Evolutionary conservation across 1,140 invertebrate species (phyloP).

Genomic region (Zaprionus lachaisei): DNA sequence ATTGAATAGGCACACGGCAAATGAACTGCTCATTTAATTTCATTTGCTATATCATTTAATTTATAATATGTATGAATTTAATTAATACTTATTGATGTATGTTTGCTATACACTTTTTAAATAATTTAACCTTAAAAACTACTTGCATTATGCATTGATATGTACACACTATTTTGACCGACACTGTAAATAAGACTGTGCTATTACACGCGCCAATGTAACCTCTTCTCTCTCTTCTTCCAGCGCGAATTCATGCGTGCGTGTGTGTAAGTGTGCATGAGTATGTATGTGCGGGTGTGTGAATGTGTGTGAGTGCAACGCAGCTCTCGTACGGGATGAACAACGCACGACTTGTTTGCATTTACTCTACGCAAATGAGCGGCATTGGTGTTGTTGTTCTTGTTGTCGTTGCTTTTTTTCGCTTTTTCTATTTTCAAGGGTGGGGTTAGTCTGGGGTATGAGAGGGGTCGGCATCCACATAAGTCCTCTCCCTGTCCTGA

Average conservation of each 20-base stretch:
- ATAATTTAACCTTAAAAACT: neutral
- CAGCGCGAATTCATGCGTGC: conserved; percentile 65
- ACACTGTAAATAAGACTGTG: conserved; percentile 47
- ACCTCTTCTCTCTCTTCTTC: conserved; percentile 40
- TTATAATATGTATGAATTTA: too few relatives aligned
- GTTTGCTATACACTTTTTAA: too few relatives aligned
- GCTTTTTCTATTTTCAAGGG: conserved; percentile 53
- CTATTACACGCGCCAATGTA: conserved; percentile 63
- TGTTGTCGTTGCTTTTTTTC: conserved; percentile 37
- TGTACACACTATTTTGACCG: conserved; percentile 19
- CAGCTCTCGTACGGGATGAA: conserved; percentile 40
- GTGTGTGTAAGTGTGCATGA: conserved; percentile 33
- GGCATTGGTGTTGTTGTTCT: conserved; percentile 53
- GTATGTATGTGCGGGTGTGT: conserved; percentile 31
- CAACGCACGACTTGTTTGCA: conserved; percentile 71
- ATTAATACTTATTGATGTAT: too few relatives aligned
- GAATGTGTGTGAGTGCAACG: conserved; percentile 15
- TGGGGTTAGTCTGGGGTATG: conserved; percentile 37
- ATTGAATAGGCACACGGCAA: neutral
- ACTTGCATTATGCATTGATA: neutral
- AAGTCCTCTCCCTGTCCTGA: conserved; percentile 8
- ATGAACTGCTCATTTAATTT: neutral
- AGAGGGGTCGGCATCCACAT: conserved; percentile 15
- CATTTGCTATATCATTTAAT: neutral
- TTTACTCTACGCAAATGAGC: conserved; percentile 82